A percentile compares a stretch with the other conserved stretches of the same genome.
These are phyloP conservation scores for Globicephala melas DNA, from an alignment of 2,113 vertebrate species.

Conservation along the genomic window DNA sequence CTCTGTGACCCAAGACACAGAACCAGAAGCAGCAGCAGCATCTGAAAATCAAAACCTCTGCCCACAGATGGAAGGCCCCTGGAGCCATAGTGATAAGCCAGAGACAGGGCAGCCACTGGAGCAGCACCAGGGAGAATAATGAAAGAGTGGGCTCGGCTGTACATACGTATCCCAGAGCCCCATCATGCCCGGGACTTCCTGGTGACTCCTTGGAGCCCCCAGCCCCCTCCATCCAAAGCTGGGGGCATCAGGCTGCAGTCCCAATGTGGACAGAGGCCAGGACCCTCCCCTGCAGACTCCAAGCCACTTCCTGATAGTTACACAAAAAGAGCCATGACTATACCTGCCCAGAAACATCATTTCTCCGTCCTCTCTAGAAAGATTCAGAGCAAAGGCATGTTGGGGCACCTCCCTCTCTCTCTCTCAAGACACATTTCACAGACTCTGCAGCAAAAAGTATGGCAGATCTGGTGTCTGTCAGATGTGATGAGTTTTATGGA, in stretches of 20 bases:
- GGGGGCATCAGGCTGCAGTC: background rate
- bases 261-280: background rate
- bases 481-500: background rate
- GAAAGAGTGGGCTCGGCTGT: background rate
- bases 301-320: background rate
- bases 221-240: background rate
- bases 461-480: background rate
- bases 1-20: background rate
- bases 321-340: background rate
- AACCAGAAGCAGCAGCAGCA: background rate
- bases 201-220: background rate
- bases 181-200: background rate
- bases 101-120: background rate
- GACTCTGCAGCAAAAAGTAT: background rate
- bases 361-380: background rate
- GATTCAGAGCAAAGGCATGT: background rate
- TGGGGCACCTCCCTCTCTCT: background rate
- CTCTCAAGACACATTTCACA: background rate
- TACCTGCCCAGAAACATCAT: background rate
- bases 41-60: background rate
- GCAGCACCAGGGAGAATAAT: background rate
- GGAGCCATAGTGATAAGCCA: background rate
- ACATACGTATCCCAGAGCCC: background rate
- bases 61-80: background rate
- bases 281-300: background rate